Base-by-base conservation (phyloP, 2,888 invertebrate species). In the Nycteola revayana region DNA sequence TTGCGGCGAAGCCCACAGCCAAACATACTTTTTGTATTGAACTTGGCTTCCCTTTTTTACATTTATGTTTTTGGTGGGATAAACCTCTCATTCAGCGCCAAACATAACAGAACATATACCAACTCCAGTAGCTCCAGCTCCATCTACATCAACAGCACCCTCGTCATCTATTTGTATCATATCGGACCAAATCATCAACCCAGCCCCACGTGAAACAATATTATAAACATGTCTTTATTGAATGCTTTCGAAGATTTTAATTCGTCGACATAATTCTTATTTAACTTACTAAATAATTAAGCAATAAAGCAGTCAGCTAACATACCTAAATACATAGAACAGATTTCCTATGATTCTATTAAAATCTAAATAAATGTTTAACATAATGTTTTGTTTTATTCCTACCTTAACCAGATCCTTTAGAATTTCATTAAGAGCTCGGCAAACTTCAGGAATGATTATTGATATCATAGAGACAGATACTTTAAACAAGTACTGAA, bases 381-480 rank as follows among this genome's bases (percentile, higher is more conserved):
- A 21, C 25, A 36, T 25, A 28, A 20, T 38, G 28, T 33, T 32
- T 31, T 25, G 20, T 36, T 31, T 31, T 22, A 22, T 31, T 17
- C 25, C 25, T 49, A 64, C 53, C 49, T 57, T 52, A 10, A 60
- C 31, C 42, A 37, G 17, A 40, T 54, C 45, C 28, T 49, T 47
- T 25, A 59, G 38, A 37, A 47, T 36, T 28, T 49, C 25, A 21
- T 31, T 36, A 36, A 36, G 22, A 29, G 59, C 57, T 43, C 25
- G 28, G 29, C 49, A 58, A 21, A 60, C 58, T 43, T 61, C 53
- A 14, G 36, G 49, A 18, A 57, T 45, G 18, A 58, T 63, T 37
- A 4, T 31, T 36, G 54, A 58, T 30, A 63, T 55, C 2, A 42
- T 9, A 24, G 42, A 42, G 25, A 28, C 36, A n/a, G 60, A 58